A percentile compares a stretch with the other conserved stretches of the same genome.
phyloP scores from a whole-genome alignment of 2,113 vertebrate species.

The Ictidomys tridecemlineatus region DNA sequence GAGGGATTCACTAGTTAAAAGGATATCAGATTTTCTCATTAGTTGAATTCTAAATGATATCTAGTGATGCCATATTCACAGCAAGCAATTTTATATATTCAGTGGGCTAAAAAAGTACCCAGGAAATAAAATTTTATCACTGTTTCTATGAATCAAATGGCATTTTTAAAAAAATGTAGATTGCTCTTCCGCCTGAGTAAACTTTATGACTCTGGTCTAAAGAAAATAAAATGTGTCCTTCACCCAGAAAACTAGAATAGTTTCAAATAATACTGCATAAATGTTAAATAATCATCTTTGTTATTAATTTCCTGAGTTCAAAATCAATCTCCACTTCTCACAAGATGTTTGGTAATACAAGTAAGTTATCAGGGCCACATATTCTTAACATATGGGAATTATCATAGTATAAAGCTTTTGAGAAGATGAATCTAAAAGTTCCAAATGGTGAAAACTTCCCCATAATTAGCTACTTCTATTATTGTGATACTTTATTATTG shows the following conservation, averaged over 20 bases:
- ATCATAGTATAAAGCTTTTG: background rate
- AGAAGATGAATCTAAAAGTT: background rate
- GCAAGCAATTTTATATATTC: background rate
- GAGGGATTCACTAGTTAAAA: background rate
- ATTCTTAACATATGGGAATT: background rate
- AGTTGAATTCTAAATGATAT: background rate
- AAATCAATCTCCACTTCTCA: background rate
- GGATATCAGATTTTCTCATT: background rate
- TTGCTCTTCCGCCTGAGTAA: background rate
- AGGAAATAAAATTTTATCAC: background rate
- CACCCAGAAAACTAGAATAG: background rate
- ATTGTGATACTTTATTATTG: background rate
- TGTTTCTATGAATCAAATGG: background rate
- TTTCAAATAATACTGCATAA: background rate
- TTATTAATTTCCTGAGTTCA: background rate
- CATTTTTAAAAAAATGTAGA: background rate
- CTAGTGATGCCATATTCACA: background rate
- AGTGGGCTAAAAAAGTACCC: background rate
- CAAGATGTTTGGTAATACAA: background rate
- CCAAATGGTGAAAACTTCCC: background rate
- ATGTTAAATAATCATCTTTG: background rate
- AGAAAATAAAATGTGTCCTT: background rate
- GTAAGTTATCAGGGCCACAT: background rate
- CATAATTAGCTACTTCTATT: background rate
- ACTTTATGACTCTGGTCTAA: background rate